Base-by-base conservation (phyloP, 1,140 invertebrate species). In the Luehdorfia chinensis region DNA sequence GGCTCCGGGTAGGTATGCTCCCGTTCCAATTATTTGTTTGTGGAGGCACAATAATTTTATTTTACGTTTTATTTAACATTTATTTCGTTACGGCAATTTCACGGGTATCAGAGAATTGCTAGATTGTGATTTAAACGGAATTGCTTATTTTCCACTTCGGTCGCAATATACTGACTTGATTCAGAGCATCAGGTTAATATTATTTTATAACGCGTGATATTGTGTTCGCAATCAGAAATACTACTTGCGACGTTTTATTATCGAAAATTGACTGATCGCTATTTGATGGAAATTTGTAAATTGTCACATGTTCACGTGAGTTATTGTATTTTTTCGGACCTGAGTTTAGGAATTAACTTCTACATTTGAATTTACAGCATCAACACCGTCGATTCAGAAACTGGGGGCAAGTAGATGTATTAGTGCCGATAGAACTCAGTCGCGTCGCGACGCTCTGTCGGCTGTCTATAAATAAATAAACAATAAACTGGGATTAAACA, bases 41-140 rank as follows among this genome's bases (percentile, higher is more conserved):
- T 72, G 79, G 81, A 81, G 75, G 77, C 77, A 75, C 70, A 78
- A 81, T 76, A 78, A 81, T 84, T 85, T 85, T 85, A 80, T 85
- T 85, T 81, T 76, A 78, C 77, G 79, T 85, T 85, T 85, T 85
- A 85, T 84, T 85, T 81, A 85, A 85, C 81, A 84, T 85, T 85
- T 85, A 85, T 84, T 78, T 72, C 79, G 79, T 81, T 85, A 80
- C 79, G 81, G 67, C 75, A 79, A 85, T 85, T 85, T 85, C 81
- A 85, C 69, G 81, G 81, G 75, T 81, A 85, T 85, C 81, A 84
- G 80, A 72, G 78, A 71, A 79, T 81, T 67, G 74, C 76, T 81
- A 75, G 79, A 72, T 84, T 83, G 77, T 76, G 81, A 83, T 85
- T 85, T 80, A 76, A 85, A 75, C 61, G 65, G 62, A 79, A 85